phyloP scores from a whole-genome alignment of 64 coral and sea anemone genomes.

The Pocillopora verrucosa region DNA sequence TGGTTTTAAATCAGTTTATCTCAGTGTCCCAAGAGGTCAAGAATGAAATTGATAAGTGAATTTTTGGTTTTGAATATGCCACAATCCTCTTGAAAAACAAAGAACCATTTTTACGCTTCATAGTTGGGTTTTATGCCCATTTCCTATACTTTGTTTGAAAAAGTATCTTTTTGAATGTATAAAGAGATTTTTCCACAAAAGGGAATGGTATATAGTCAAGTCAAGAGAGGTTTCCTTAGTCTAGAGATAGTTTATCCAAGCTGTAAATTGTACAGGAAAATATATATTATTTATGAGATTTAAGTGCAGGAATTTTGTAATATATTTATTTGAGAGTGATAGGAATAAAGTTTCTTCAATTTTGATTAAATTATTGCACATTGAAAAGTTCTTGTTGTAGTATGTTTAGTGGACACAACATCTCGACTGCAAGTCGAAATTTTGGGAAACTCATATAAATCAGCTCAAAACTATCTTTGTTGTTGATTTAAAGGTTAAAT shows the following conservation, averaged over 20 bases:
- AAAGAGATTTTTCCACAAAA: neutral
- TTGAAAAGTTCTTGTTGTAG: neutral
- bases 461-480: too few relatives aligned
- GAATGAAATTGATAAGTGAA: neutral
- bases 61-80: neutral
- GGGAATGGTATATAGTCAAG: neutral
- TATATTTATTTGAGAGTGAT: constrained; percentile 9
- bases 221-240: constrained; percentile 9
- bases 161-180: neutral
- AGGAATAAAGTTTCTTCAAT: neutral
- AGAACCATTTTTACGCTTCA: neutral
- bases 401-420: neutral
- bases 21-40: neutral
- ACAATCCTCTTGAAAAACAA: too few relatives aligned
- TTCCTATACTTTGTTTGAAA: constrained; percentile 30
- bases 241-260: neutral
- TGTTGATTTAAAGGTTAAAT: too few relatives aligned
- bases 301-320: constrained; percentile 14
- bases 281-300: constrained; percentile 26
- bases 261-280: neutral
- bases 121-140: neutral
- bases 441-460: too few relatives aligned
- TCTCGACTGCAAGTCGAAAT: too few relatives aligned
- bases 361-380: constrained; percentile 35
- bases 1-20: too few relatives aligned